Conservation (phyloP, 2,797 vertebrate genomes). For the Muraenolepis orangiensis region DNA sequence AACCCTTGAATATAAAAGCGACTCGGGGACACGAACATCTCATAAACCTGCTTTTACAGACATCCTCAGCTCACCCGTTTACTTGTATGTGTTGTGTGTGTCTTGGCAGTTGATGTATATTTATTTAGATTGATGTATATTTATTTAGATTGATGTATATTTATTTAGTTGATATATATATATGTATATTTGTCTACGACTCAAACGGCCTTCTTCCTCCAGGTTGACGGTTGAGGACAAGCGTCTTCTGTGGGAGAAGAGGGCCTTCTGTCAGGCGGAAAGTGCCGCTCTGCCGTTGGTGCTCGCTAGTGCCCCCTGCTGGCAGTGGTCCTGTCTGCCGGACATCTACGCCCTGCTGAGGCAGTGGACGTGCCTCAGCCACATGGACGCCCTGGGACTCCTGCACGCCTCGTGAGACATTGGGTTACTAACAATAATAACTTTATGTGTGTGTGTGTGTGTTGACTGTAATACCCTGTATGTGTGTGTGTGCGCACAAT, state of each 20-base stretch:
- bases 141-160: too few relatives aligned
- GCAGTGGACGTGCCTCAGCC: slow-evolving; percentile 88
- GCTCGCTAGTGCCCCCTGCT: slow-evolving; percentile 90
- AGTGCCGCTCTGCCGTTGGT: slow-evolving; percentile 85
- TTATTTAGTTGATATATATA: too few relatives aligned
- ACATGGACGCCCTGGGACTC: slow-evolving; percentile 90
- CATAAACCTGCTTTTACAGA: too few relatives aligned
- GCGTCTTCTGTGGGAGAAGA: slow-evolving; percentile 90
- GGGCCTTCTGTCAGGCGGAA: slow-evolving; percentile 84
- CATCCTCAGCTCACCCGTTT: too few relatives aligned
- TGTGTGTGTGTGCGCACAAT: slow-evolving; percentile 4
- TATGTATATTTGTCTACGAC: too few relatives aligned
- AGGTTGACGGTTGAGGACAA: slow-evolving; percentile 83
- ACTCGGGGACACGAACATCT: too few relatives aligned
- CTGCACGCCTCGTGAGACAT: slow-evolving; percentile 86
- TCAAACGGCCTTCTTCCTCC: slow-evolving; percentile 1
- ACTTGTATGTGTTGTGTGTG: too few relatives aligned
- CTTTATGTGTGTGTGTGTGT: neutral
- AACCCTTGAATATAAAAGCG: too few relatives aligned
- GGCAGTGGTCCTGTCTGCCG: slow-evolving; percentile 93
- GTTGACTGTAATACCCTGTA: neutral
- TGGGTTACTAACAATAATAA: neutral
- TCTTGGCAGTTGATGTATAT: too few relatives aligned
- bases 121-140: too few relatives aligned
- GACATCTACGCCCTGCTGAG: slow-evolving; percentile 90